A percentile compares a stretch with the other conserved stretches of the same genome.
Conservation (phyloP, 2,113 vertebrate species). For the Phyllopteryx taeniolatus region DNA sequence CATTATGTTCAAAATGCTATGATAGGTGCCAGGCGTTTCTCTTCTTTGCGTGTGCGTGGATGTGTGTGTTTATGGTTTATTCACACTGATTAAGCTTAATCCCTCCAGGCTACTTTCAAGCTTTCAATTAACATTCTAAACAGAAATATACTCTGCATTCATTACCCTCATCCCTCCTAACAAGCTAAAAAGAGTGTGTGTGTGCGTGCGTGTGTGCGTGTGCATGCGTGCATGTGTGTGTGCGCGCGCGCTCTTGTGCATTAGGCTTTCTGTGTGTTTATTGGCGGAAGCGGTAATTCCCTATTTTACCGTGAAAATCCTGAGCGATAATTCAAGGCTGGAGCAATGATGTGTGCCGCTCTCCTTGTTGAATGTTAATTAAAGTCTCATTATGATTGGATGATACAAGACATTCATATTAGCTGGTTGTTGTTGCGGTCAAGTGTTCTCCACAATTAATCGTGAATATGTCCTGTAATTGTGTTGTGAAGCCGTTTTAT, state of each 20-base stretch:
- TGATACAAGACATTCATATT: conserved; percentile 32
- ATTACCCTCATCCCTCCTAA: conserved; percentile 66
- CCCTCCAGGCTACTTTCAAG: conserved; percentile 87
- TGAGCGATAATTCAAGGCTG: conserved; percentile 44
- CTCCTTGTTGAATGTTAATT: conserved; percentile 53
- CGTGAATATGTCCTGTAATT: conserved; percentile 12
- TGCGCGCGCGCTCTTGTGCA: conserved; percentile 21
- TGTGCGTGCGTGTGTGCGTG: conserved; percentile 23
- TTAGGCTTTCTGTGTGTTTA: conserved; percentile 27
- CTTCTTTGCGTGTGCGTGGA: conserved; percentile 20
- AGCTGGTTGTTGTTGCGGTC: conserved; percentile 50
- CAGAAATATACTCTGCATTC: conserved; percentile 85
- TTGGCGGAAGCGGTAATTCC: conserved; percentile 44
- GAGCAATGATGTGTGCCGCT: conserved; percentile 44
- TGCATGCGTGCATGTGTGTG: conserved; percentile 24
- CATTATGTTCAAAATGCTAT: background rate
- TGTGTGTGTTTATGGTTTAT: conserved; percentile 82
- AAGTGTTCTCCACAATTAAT: conserved; percentile 41
- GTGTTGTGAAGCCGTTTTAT: conserved; percentile 2
- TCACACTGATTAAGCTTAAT: conserved; percentile 90
- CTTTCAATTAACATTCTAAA: conserved; percentile 95
- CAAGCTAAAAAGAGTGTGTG: conserved; percentile 53
- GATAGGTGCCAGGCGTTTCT: background rate
- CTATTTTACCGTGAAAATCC: conserved; percentile 51
- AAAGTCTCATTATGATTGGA: conserved; percentile 48